Base-by-base conservation (phyloP, 2,888 invertebrate genomes). In the Plagodis pulveraria region DNA sequence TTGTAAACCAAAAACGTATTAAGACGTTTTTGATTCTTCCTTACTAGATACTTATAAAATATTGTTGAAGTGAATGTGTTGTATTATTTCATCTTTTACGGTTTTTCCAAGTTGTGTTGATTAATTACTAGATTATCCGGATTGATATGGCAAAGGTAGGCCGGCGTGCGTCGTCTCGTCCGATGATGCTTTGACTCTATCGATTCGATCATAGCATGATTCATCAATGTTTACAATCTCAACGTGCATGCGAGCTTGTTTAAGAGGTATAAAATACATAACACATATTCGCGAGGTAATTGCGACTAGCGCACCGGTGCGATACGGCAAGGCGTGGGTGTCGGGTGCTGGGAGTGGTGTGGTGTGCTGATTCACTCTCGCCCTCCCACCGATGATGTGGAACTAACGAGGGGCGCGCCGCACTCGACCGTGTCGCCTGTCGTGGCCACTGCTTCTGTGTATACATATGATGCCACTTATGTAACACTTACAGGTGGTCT, bases 311-410 rank as follows among this genome's bases (percentile, higher is more conserved):
- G 40, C 40, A 40, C 8, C 40, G 40, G 10, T 10, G 10, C 22
- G 22, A 4, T 22, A 10, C 51, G 68, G 47, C 52, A 57, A 68
- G 71, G 73, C 65, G 75, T 73, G 55, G 58, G 65, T 63, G 63
- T 54, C 45, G 50, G 63, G 59, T 67, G 69, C 62, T 66, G 72
- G 78, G 77, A 77, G 77, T 72, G 79, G 73, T 73, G 77, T 72
- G 78, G 73, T 73, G 51, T 70, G 80, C 73, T 84, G 85, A 86
- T 83, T 87, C 87, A 87, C 84, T 86, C 80, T 87, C 84, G 81
- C 84, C 82, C 84, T 84, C 77, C 70, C 65, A 74, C 76, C 84
- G 76, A 82, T 81, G 77, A 77, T 77, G 83, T 82, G 78, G 83
- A 83, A 82, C 83, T 79, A 81, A 82, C 77, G 71, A 70, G 70